Evolutionary conservation across 2,797 vertebrate species (phyloP).

Genomic region (Propithecus perrieri): DNA sequence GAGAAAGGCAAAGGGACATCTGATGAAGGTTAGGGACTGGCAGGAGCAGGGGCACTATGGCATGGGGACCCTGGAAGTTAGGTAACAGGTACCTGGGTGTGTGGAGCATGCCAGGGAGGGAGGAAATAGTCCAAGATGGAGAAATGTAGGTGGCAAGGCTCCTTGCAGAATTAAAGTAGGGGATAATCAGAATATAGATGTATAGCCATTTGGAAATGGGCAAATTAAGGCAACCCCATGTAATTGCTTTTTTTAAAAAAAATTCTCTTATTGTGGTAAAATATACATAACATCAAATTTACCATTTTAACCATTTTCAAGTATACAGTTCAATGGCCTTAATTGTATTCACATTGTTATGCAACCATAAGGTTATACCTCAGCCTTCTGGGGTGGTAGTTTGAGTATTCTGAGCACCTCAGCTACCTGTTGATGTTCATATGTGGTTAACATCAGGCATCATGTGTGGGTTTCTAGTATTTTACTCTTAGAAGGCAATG

Average conservation of each 20-base stretch:
- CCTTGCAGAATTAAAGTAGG: background rate
- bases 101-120: background rate
- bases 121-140: background rate
- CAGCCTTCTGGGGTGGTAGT: background rate
- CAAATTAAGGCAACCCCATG: constrained; percentile 11
- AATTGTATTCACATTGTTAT: background rate
- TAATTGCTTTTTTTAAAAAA: background rate
- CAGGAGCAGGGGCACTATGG: background rate
- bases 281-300: background rate
- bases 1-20: background rate
- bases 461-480: background rate
- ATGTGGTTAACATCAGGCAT: background rate
- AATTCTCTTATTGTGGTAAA: background rate
- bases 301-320: background rate
- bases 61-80: background rate
- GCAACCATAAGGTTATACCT: background rate
- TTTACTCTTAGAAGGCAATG: background rate
- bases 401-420: background rate
- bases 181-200: background rate
- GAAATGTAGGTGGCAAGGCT: background rate
- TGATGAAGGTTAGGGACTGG: background rate
- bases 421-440: background rate
- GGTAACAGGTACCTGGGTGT: background rate
- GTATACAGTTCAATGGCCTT: background rate
- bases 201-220: background rate